Evolutionary conservation across 92 coral and sea anemone genomes (phyloP), one percentile per base, ranked within the genome.

Genomic region (Siderastrea siderea): DNA sequence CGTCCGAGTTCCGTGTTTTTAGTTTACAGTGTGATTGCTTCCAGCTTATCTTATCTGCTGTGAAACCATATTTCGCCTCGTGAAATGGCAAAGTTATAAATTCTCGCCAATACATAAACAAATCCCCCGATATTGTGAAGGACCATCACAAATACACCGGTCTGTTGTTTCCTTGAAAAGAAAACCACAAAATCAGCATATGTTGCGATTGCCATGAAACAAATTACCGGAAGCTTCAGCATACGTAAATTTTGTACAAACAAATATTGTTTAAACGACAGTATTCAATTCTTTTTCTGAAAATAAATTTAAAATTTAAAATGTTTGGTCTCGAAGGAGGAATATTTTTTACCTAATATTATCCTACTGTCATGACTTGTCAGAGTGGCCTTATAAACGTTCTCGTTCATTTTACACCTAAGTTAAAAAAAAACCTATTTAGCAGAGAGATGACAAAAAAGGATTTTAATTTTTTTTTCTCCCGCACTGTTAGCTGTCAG

Each of bases 281-380:
- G 19, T 26, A 9, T 38, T 79, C 68, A 66, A 62, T 6, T 4
- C 13, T 80, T 54, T 68, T 19, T 52, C 45, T 52, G 3, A 45
- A 68, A 45, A 3, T n/a, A 46, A 57, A 70, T 69, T 70, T 44
- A 82, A 69, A 61, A 68, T 70, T 82, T 69, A 82, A 68, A 46
- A 13, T 74, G 43, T 16, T 71, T n/a, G 85, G 68, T 10, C 17
- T 17, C 43, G 2, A 14, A 70, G n/a, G 54, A 45, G 50, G 47
- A 26, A 51, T 5, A 8, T 3, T 71, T 46, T 53, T 55, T 49
- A 16, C 52, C 8, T 57, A 12, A 52, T 12, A 17, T 43, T 57
- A 47, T 63, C 48, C 67, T 7, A 14, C n/a, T 46, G 15, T 14
- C 13, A 19, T 17, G 46, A 55, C 44, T 82, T 45, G 63, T 68